Evolutionary conservation across 2,888 invertebrate species (phyloP).

Genomic region (Chloroclysta siterata): DNA sequence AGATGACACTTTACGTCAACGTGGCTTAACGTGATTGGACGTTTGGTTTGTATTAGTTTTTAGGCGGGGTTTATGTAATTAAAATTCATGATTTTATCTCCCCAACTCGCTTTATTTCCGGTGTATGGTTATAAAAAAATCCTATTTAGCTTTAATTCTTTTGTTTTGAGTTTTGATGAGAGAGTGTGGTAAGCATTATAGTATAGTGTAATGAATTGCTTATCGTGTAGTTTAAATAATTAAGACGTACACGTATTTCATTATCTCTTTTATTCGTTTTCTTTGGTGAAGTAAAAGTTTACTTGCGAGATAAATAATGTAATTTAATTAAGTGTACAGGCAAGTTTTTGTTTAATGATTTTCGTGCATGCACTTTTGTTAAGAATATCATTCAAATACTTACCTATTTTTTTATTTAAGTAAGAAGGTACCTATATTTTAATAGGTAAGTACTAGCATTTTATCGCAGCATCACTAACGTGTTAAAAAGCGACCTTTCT

Average conservation of each 20-base stretch:
- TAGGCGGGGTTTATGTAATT: conserved; percentile 47
- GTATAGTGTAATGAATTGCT: conserved; percentile 37
- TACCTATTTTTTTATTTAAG: no score
- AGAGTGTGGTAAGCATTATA: conserved; percentile 37
- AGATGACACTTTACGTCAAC: conserved; percentile 68
- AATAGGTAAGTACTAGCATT: no score
- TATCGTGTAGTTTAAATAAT: conserved; percentile 27
- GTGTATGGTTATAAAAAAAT: conserved; percentile 46
- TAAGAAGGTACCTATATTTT: no score
- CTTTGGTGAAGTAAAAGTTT: not conserved
- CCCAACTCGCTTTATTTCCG: conserved; percentile 40
- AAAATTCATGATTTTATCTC: conserved; percentile 45
- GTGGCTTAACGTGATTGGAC: conserved; percentile 79
- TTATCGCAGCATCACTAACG: no score
- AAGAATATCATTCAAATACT: no score
- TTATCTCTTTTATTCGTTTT: conserved; percentile 29
- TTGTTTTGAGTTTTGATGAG: conserved; percentile 43
- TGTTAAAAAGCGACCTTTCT: no score
- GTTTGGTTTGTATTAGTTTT: conserved; percentile 69
- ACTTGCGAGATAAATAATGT: conserved; percentile 12
- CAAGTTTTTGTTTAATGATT: not conserved
- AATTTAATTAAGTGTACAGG: not conserved
- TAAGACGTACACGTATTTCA: conserved; percentile 24
- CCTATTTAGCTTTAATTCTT: conserved; percentile 43
- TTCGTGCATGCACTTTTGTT: no score